Evolutionary conservation across 2,113 vertebrate species (phyloP), one percentile per base, ranked within the genome.

Genomic region (Rana temporaria): DNA sequence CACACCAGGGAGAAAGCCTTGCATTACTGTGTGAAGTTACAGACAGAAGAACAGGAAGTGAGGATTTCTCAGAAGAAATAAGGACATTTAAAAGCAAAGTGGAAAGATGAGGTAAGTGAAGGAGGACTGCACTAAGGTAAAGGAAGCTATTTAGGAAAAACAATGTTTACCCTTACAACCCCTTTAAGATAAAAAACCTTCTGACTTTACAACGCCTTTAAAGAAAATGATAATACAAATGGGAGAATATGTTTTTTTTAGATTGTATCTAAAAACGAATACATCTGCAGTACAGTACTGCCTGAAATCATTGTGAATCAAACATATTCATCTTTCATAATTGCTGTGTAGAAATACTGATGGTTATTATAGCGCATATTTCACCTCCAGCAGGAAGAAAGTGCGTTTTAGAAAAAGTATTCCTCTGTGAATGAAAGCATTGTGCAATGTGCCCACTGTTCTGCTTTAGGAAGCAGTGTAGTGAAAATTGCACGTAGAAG

Each of bases 401-500:
- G 71, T 48, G 68, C 67, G 63, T 60, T 69, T 38, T 19, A 22
- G n/a, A 67, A 17, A 15, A 20, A 56, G 16, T 53, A 75, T 76
- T 82, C 69, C 70, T 74, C 48, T 74, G 62, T 82, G 48, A 82
- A 82, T 82, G 60, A 57, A 82, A 57, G 63, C 81, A 67, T 74
- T 74, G 72, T 67, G 72, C n/a, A 83, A 76, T 68, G 64, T 83
- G 72, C 34, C 72, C 60, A 60, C 81, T 83, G 72, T 83, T 52
- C 26, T 67, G 20, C 76, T 76, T 59, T 55, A 76, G 81, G 81
- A 83, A 52, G 71, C 70, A 24, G 63, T 53, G 59, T 68, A 52
- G 72, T 60, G 81, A 83, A 83, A 83, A 68, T 68, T 75, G 69
- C 81, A 76, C 75, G 64, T 68, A 83, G 59, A 72, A 83, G 81